Percentiles rank a stretch among this genome's conserved stretches.
These are phyloP conservation scores for Vandiemenella viatica DNA, from an alignment of 2,888 invertebrate species.

Conservation along the genomic window DNA sequence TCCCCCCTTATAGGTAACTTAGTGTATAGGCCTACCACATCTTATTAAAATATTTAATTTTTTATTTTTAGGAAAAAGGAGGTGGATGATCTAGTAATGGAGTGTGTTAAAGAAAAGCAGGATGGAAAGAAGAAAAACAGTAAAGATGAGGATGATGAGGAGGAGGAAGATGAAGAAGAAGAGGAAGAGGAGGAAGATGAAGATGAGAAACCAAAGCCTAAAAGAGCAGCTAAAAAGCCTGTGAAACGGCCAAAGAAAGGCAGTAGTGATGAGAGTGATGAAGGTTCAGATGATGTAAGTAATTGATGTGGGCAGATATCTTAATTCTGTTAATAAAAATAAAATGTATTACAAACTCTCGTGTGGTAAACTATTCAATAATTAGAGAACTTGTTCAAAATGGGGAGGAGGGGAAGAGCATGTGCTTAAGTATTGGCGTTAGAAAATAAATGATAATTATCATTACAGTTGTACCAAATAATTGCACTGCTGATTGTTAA, in stretches of 20 bases:
- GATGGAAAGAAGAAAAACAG: constrained; percentile 29
- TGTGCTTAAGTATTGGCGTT: no score
- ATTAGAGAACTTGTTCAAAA: no score
- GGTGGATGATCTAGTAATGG: constrained; percentile 79
- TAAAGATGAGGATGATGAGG: constrained; percentile 34
- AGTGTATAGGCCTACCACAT: neutral
- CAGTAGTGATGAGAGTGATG: constrained; percentile 23
- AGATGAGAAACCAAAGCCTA: constrained; percentile 18
- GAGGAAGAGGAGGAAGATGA: constrained; percentile 30
- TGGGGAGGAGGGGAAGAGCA: no score
- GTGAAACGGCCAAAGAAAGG: constrained; percentile 20
- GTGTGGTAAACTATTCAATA: neutral
- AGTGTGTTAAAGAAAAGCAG: constrained; percentile 39
- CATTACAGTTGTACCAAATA: no score
- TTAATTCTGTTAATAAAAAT: neutral
- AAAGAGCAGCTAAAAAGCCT: constrained; percentile 17
- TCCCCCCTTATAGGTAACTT: neutral
- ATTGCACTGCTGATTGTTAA: no score
- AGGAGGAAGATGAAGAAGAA: constrained; percentile 32
- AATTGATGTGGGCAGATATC: constrained; percentile 18
- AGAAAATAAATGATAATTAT: no score
- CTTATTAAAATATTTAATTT: constrained; percentile 21
- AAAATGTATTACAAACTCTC: neutral
- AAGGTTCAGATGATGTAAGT: constrained; percentile 29
- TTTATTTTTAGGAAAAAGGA: constrained; percentile 52